Evolutionary conservation across 2,888 invertebrate genomes (phyloP).

Genomic region (Periphyllus acericola): DNA sequence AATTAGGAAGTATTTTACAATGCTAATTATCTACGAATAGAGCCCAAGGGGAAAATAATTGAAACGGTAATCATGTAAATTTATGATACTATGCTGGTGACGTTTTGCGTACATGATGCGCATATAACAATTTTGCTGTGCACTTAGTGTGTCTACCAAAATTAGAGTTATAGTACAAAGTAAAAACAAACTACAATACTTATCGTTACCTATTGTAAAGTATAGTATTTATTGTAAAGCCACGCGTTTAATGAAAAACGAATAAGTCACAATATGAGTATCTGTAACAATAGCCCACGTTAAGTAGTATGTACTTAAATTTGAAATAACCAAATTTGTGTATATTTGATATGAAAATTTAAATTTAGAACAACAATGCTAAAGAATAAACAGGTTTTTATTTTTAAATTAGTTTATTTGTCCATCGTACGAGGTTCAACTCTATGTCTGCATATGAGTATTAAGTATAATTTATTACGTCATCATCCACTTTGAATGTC

Average conservation of each 20-base stretch:
- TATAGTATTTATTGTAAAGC: neutral
- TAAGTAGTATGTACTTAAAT: neutral
- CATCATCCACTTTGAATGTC: neutral
- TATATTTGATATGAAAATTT: neutral
- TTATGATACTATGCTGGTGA: neutral
- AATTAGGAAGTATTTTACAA: constrained; percentile 39
- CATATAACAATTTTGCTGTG: neutral
- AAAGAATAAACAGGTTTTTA: neutral
- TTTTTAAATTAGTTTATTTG: neutral
- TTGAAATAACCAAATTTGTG: neutral
- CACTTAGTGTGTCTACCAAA: constrained; percentile 23
- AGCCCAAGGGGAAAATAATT: constrained; percentile 54
- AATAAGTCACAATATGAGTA: neutral
- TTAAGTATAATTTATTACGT: neutral
- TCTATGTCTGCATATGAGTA: neutral
- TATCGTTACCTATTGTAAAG: neutral
- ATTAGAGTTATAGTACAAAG: neutral
- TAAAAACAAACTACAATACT: neutral
- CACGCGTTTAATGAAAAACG: neutral
- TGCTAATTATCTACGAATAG: constrained; percentile 29
- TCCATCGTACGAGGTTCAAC: no score
- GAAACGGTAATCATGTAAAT: constrained; percentile 39
- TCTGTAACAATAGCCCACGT: neutral
- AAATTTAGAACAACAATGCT: neutral
- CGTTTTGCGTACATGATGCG: neutral